Evolutionary conservation across 2,113 vertebrate genomes (phyloP), one percentile per base, ranked within the genome.

Genomic region (Agapornis roseicollis): DNA sequence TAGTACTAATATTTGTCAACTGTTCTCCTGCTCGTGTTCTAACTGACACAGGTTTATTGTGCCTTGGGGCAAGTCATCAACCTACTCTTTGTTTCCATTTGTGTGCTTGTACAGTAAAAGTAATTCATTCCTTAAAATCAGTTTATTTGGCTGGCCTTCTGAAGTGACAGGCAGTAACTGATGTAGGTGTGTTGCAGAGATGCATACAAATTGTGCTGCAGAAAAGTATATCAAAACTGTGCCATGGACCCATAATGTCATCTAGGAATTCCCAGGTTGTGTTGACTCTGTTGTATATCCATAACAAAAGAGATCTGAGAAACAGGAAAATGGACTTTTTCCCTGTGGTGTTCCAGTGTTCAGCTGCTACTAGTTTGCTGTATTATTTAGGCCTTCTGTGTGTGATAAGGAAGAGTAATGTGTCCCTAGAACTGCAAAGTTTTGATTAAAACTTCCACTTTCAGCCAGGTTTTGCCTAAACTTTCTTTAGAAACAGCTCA

Each of bases 371-470:
- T 37, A 31, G 33, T 22, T 53, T 41, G 18, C 7, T 70, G 35
- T 82, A 11, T 70, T 77, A 24, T 35, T 74, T 69, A 74, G 80
- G 8, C 10, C 20, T 83, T 70, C 46, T 61, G 7, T 47, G 28
- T 6, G 6, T 35, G 13, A 3, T 55, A 72, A 55, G 15, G 13
- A 29, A 81, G 29, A 58, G 6, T 27, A 79, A 24, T 7, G 1
- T 5, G 6, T 35, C 73, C 61, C 17, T 15, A 35, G 58, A 73
- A 31, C 25, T 2, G 1, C 0, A 0, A 29, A 39, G 8, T 19
- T 80, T 64, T 66, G 0, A 13, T 35, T 1, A 17, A 73, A 47
- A 42, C 7, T 47, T 87, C 9, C 16, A 24, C 10, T 6, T 52
- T 31, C 55, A 61, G 7, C 3, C 14, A 37, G 0, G 0, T 58